phyloP scores from a whole-genome alignment of 2,113 vertebrate genomes.

The Cyprinodon brontotheroides region DNA sequence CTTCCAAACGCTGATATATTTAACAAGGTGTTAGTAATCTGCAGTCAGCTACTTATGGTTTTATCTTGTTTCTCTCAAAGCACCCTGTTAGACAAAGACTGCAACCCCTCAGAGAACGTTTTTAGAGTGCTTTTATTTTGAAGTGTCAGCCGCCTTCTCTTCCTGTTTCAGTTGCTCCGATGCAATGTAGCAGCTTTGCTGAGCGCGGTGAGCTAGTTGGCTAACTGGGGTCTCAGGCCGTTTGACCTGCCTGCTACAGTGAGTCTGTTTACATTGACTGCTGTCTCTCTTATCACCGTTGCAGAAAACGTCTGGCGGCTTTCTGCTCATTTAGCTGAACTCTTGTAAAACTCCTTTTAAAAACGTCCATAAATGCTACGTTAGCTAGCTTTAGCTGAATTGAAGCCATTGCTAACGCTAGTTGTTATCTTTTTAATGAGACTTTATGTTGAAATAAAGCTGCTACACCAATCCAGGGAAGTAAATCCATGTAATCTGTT shows the following conservation, averaged over 20 bases:
- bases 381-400: slow-evolving; percentile 43
- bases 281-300: slow-evolving; percentile 8
- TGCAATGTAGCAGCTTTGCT: slow-evolving; percentile 36
- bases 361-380: slow-evolving; percentile 33
- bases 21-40: neutral
- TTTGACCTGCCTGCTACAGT: slow-evolving; percentile 55
- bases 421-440: slow-evolving; percentile 16
- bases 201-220: slow-evolving; percentile 47
- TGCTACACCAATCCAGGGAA: neutral
- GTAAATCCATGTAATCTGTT: neutral
- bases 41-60: no score
- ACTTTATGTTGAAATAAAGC: neutral
- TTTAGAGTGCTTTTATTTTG: slow-evolving; percentile 39
- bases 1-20: neutral
- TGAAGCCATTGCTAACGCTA: slow-evolving; percentile 29
- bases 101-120: neutral
- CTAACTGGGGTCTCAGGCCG: slow-evolving; percentile 47
- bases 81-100: neutral
- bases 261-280: slow-evolving; percentile 50
- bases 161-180: neutral
- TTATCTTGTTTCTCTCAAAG: no score
- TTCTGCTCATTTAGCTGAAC: neutral
- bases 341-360: slow-evolving; percentile 3
- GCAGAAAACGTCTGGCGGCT: slow-evolving; percentile 4
- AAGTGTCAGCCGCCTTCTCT: neutral